These are phyloP conservation scores for Micrasema longulum DNA, from an alignment of 1,140 invertebrate species.

Conservation along the genomic window DNA sequence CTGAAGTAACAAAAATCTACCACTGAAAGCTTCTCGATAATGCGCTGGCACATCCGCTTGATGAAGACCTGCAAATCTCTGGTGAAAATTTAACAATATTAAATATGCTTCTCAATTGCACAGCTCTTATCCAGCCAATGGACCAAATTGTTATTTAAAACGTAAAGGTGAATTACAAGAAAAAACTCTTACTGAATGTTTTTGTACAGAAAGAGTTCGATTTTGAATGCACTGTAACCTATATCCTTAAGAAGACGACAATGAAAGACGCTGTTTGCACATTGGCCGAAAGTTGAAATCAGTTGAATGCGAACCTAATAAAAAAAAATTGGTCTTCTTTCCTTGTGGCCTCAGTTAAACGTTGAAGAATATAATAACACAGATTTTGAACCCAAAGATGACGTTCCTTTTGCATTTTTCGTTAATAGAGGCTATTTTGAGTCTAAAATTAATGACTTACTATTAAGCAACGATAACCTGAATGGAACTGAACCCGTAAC, in stretches of 20 bases:
- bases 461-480: too few species aligned
- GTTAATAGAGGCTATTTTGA: neutral
- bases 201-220: neutral
- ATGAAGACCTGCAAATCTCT: neutral
- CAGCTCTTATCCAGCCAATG: neutral
- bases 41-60: too few species aligned
- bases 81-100: neutral
- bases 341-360: neutral
- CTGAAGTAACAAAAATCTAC: neutral
- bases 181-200: neutral
- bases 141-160: neutral
- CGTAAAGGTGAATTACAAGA: slow-evolving; percentile 1
- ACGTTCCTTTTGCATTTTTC: neutral
- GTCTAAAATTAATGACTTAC: neutral
- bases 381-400: too few species aligned
- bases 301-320: neutral
- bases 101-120: neutral
- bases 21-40: neutral
- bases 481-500: neutral
- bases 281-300: slow-evolving; percentile 1
- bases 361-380: neutral
- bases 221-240: neutral
- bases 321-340: neutral
- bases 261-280: neutral
- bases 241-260: neutral